A percentile compares a stretch with the other conserved stretches of the same genome.
phyloP scores from a whole-genome alignment of 2,888 invertebrate species.

The Drosophila mercatorum region DNA sequence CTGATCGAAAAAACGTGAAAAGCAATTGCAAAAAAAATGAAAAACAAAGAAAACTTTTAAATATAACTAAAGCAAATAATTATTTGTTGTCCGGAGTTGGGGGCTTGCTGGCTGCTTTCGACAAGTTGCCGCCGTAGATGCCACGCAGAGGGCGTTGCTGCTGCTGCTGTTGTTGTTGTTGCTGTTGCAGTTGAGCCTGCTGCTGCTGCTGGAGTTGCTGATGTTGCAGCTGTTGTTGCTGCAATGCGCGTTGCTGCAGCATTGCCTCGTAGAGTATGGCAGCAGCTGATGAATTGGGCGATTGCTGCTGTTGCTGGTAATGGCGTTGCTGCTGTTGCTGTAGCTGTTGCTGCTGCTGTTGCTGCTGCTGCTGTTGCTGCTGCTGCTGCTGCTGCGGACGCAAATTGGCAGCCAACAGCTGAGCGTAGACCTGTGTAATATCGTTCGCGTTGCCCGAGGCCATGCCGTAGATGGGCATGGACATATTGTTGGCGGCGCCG shows the following conservation, averaged over 20 bases:
- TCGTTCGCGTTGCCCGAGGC: conserved; percentile 9
- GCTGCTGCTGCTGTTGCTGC: conserved; percentile 15
- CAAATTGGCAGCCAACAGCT: conserved; percentile 35
- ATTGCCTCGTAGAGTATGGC: conserved; percentile 41
- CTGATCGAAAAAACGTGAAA: neutral
- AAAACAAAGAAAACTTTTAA: neutral
- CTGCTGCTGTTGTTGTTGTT: conserved; percentile 32
- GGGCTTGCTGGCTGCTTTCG: conserved; percentile 8
- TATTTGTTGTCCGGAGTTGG: conserved; percentile 31
- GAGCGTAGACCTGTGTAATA: conserved; percentile 30
- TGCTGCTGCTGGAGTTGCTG: conserved; percentile 37
- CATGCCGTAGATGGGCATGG: conserved; percentile 24
- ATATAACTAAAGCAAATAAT: neutral
- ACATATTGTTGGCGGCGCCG: conserved; percentile 23
- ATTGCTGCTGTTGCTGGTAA: conserved; percentile 21
- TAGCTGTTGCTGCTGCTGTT: conserved; percentile 24
- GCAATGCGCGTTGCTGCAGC: conserved; percentile 35
- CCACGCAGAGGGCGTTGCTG: conserved; percentile 38
- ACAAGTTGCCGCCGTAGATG: conserved; percentile 49
- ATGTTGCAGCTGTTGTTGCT: conserved; percentile 37
- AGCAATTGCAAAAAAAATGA: neutral
- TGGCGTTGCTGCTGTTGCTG: conserved; percentile 3
- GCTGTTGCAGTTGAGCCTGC: conserved; percentile 33
- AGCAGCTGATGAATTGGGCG: conserved; percentile 28
- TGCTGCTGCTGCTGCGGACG: conserved; percentile 28